These are phyloP conservation scores for Ceyx margarethae DNA, from an alignment of 2,113 vertebrate species.

Conservation along the genomic window DNA sequence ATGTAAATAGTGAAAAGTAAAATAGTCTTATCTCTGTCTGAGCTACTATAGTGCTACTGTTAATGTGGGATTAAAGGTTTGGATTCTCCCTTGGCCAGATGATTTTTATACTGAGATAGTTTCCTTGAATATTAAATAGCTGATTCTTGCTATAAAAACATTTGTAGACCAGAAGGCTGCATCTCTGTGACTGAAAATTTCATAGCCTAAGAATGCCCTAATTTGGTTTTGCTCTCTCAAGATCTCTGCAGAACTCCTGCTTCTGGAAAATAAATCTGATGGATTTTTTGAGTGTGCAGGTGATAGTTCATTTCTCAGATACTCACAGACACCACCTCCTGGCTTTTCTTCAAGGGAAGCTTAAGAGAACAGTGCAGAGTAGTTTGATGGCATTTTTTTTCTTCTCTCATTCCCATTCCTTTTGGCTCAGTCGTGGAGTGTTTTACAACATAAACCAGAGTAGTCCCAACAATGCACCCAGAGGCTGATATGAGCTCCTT, in stretches of 20 bases:
- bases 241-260: background rate
- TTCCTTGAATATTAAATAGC: conserved; percentile 30
- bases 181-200: conserved; percentile 26
- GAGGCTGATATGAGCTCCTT: background rate
- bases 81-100: background rate
- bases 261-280: background rate
- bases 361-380: background rate
- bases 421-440: background rate
- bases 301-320: background rate
- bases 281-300: background rate
- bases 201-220: background rate
- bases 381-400: background rate
- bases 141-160: background rate
- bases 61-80: background rate
- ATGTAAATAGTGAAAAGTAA: background rate
- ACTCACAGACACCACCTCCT: background rate
- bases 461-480: fast-evolving
- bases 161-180: background rate
- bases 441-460: background rate
- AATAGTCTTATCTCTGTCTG: background rate
- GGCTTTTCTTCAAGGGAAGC: background rate
- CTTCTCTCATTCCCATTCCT: background rate
- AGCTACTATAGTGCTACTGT: background rate
- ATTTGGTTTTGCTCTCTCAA: background rate
- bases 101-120: background rate